These are phyloP conservation scores for Arenaria interpres DNA, from an alignment of 2,113 vertebrate genomes.

Conservation along the genomic window DNA sequence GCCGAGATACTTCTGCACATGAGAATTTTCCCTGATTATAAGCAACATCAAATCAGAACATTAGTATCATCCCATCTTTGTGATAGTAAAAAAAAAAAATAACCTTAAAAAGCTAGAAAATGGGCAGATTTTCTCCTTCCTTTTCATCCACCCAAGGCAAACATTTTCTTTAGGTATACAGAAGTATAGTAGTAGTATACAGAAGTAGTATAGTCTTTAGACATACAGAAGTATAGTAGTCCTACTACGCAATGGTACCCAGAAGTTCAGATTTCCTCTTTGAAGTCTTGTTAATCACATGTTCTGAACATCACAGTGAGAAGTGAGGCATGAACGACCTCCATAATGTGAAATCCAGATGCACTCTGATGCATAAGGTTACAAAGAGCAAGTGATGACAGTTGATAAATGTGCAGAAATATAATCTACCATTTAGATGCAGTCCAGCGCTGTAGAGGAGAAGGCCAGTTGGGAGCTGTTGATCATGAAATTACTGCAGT, in stretches of 20 bases:
- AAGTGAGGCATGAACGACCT: not conserved
- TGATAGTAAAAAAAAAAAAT: not conserved
- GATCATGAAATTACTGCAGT: not conserved
- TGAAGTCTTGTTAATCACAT: not conserved
- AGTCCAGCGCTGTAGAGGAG: not conserved
- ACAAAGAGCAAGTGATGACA: not conserved
- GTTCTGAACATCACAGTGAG: not conserved
- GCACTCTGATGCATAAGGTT: not conserved
- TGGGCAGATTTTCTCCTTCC: not conserved
- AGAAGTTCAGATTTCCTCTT: not conserved
- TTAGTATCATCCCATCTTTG: not conserved
- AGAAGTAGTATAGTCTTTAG: not conserved
- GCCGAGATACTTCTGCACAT: not conserved
- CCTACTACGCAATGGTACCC: not conserved
- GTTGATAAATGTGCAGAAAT: not conserved
- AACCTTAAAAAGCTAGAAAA: not conserved
- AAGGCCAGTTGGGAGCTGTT: not conserved
- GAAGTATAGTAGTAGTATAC: not conserved
- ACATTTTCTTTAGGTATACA: not conserved
- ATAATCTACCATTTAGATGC: not conserved
- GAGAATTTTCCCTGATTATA: not conserved
- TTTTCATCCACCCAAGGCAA: not conserved
- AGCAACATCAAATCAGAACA: not conserved
- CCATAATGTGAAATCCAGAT: not conserved
- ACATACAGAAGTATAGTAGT: not conserved